Evolutionary conservation across 2,888 invertebrate genomes (phyloP).

Genomic region (Parascotia fuliginaria): DNA sequence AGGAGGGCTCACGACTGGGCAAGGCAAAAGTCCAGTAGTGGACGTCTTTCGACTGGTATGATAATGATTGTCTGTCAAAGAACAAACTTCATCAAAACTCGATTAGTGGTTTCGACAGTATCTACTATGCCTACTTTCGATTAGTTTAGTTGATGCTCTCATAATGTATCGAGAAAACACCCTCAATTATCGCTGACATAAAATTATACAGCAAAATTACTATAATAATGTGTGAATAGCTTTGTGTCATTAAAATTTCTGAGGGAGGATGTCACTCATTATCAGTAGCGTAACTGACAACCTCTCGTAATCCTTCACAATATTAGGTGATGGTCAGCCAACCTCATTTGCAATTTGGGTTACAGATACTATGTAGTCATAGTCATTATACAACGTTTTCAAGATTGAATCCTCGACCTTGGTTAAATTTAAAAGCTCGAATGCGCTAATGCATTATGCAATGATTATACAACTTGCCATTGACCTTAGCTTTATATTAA

Average conservation of each 20-base stretch:
- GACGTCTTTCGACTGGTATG: too few species aligned
- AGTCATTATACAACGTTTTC: not conserved
- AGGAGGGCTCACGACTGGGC: too few species aligned
- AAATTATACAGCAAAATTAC: slow-evolving; percentile 1
- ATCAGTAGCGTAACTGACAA: slow-evolving; percentile 38
- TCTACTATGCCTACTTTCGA: too few species aligned
- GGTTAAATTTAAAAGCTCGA: slow-evolving; percentile 2
- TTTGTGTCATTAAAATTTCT: slow-evolving; percentile 21
- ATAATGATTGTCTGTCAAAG: too few species aligned
- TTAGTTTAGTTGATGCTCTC: too few species aligned
- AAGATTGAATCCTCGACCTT: not conserved
- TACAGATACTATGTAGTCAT: slow-evolving; percentile 1
- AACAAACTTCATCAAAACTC: not conserved
- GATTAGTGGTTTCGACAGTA: not conserved
- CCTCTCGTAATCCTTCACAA: slow-evolving; percentile 36
- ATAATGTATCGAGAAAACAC: not conserved
- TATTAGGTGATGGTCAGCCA: slow-evolving; percentile 46
- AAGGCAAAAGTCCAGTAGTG: too few species aligned
- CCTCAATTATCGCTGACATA: not conserved
- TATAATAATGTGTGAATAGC: slow-evolving; percentile 13
- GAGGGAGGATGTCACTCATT: slow-evolving; percentile 40
- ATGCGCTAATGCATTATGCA: not conserved
- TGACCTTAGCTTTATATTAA: too few species aligned
- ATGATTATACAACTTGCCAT: too few species aligned
- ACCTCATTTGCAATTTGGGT: slow-evolving; percentile 41